Conservation (phyloP, 1,140 invertebrate genomes). For the Aricia agestis region DNA sequence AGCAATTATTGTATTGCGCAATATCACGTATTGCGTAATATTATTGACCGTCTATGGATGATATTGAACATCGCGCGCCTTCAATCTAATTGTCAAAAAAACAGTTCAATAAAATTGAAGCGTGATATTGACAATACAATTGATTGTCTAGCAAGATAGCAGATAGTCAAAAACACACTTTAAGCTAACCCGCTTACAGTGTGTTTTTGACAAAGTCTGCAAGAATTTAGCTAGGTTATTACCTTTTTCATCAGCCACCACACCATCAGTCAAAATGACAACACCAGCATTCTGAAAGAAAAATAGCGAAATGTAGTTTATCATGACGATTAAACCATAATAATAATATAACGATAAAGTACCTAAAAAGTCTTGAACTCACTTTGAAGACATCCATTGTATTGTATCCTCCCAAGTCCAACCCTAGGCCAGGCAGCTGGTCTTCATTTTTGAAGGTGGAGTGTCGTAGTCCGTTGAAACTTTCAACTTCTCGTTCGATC, state of each 20-base stretch:
- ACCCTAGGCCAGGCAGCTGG: slow-evolving; percentile 46
- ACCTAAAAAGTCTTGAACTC: slow-evolving; percentile 32
- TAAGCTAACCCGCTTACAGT: no score
- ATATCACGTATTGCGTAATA: no score
- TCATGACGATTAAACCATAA: neutral
- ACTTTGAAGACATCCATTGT: slow-evolving; percentile 59
- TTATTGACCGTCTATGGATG: no score
- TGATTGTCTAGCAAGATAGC: no score
- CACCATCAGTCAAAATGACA: slow-evolving; percentile 85
- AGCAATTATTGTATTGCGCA: no score
- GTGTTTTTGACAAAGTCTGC: no score
- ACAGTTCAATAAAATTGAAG: no score
- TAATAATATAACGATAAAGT: neutral
- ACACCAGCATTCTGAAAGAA: slow-evolving; percentile 85
- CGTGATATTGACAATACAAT: no score
- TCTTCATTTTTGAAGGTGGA: slow-evolving; percentile 67
- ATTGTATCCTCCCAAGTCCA: slow-evolving; percentile 54
- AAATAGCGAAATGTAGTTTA: slow-evolving; percentile 38
- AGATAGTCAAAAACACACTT: no score
- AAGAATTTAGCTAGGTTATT: neutral
- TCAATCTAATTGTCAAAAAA: no score
- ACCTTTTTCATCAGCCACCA: slow-evolving; percentile 39
- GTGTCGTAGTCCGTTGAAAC: slow-evolving; percentile 58
- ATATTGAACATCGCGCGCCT: no score
- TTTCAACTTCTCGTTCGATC: slow-evolving; percentile 70